Percentiles rank a stretch among this genome's conserved stretches.
Conservation (phyloP, 2,797 vertebrate genomes). For the Rhinatrema bivittatum region DNA sequence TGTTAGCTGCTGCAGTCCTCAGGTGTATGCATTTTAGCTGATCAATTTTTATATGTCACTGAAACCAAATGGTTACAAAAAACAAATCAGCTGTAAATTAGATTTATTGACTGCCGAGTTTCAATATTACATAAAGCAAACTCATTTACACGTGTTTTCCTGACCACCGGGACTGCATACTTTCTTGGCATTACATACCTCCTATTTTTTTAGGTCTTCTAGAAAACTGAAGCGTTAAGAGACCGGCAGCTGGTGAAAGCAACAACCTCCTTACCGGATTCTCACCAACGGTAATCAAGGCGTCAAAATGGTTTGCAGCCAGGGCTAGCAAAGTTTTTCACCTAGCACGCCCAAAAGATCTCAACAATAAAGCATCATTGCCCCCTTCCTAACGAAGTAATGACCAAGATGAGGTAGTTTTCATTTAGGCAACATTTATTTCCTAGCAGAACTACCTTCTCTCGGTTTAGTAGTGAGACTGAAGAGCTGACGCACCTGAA, state of each 20-base stretch:
- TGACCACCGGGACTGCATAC: not conserved
- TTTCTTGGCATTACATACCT: not conserved
- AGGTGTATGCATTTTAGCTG: not conserved
- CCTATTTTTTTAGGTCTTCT: conserved; percentile 1
- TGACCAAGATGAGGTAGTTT: too few species aligned
- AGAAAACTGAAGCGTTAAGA: not conserved
- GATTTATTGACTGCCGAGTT: conserved; percentile 9
- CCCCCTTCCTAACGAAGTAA: too few species aligned
- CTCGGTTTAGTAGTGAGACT: too few species aligned
- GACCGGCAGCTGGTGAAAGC: not conserved
- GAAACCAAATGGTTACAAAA: conserved; percentile 6
- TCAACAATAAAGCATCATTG: not conserved
- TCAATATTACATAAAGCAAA: not conserved
- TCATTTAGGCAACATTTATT: too few species aligned
- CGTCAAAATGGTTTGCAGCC: not conserved
- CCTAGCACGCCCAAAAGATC: not conserved
- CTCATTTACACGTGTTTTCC: not conserved
- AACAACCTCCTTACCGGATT: not conserved
- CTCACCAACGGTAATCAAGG: not conserved
- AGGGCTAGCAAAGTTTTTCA: not conserved
- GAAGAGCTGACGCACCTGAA: too few species aligned
- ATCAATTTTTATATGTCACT: conserved; percentile 9
- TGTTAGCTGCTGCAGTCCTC: not conserved
- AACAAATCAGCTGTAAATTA: conserved; percentile 17
- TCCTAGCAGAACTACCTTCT: too few species aligned